These are phyloP conservation scores for Serripes groenlandicus DNA, from an alignment of 2,888 invertebrate genomes.

Conservation along the genomic window DNA sequence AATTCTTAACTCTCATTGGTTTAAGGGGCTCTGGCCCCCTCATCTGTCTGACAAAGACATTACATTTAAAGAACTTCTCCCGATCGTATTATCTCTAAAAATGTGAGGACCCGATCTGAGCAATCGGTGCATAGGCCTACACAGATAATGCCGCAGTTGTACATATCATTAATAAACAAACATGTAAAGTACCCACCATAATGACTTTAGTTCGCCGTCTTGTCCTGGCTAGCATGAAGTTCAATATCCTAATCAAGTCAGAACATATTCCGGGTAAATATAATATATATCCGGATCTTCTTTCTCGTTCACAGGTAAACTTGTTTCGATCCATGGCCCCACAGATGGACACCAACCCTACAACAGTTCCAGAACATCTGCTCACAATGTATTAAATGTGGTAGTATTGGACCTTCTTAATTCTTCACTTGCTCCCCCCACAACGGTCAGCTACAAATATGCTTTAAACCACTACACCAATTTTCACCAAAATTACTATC, in stretches of 20 bases:
- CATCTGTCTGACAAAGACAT: slow-evolving; percentile 18
- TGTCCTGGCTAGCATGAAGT: slow-evolving; percentile 45
- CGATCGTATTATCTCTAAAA: slow-evolving; percentile 60
- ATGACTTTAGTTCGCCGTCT: slow-evolving; percentile 54
- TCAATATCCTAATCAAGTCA: slow-evolving; percentile 46
- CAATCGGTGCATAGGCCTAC: slow-evolving; percentile 42
- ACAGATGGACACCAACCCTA: slow-evolving; percentile 35
- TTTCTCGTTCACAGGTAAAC: slow-evolving; percentile 58
- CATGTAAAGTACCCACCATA: slow-evolving; percentile 41
- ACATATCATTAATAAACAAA: slow-evolving; percentile 55
- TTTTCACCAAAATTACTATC: slow-evolving; percentile 9
- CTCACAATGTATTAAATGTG: background rate
- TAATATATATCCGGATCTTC: slow-evolving; percentile 53
- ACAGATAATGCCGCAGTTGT: slow-evolving; percentile 60
- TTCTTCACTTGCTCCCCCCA: slow-evolving; percentile 16
- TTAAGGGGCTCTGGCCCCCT: slow-evolving; percentile 31
- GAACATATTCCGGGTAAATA: slow-evolving; percentile 49
- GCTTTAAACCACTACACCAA: slow-evolving; percentile 18
- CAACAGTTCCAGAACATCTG: slow-evolving; percentile 28
- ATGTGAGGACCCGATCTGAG: slow-evolving; percentile 40
- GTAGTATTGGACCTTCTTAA: background rate
- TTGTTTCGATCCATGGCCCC: slow-evolving; percentile 45
- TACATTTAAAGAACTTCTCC: slow-evolving; percentile 44
- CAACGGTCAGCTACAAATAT: slow-evolving; percentile 21
- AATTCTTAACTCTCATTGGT: slow-evolving; percentile 10